These are phyloP conservation scores for Lacanobia wlatinum DNA, from an alignment of 2,888 invertebrate genomes.

Conservation along the genomic window DNA sequence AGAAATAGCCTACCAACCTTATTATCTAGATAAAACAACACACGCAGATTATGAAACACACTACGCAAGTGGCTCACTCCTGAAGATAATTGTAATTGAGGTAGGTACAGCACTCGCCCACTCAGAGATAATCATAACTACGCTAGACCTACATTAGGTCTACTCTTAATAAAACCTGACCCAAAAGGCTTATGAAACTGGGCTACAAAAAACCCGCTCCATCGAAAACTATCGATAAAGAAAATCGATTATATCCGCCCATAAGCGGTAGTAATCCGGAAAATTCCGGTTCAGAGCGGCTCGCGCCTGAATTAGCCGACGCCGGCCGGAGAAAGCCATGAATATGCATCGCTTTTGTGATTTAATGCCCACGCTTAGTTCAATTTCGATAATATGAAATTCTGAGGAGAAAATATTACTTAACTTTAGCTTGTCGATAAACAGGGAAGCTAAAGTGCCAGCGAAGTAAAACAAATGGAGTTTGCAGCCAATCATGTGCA, in stretches of 20 bases:
- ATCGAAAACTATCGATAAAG: slow-evolving; percentile 67
- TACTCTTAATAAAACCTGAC: slow-evolving; percentile 40
- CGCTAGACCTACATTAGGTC: slow-evolving; percentile 19
- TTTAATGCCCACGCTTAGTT: slow-evolving; percentile 63
- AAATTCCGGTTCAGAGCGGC: slow-evolving; percentile 62
- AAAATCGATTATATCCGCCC: slow-evolving; percentile 66
- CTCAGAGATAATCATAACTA: slow-evolving; percentile 25
- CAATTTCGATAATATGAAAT: slow-evolving; percentile 58
- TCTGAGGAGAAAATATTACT: slow-evolving; percentile 48
- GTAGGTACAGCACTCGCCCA: not conserved
- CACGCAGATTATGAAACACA: slow-evolving; percentile 17
- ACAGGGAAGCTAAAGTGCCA: slow-evolving; percentile 32
- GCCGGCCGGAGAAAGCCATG: slow-evolving; percentile 61
- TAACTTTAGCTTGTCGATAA: slow-evolving; percentile 32
- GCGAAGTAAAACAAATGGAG: slow-evolving; percentile 44
- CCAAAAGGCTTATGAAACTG: slow-evolving; percentile 55
- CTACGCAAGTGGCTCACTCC: slow-evolving; percentile 18
- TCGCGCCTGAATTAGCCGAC: slow-evolving; percentile 58
- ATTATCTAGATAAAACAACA: slow-evolving; percentile 15
- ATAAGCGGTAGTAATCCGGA: slow-evolving; percentile 67
- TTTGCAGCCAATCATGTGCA: slow-evolving; percentile 36
- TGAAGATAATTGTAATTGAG: slow-evolving; percentile 33
- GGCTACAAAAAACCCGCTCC: slow-evolving; percentile 50
- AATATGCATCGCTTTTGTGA: slow-evolving; percentile 69
- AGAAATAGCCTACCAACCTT: not conserved